Base-by-base conservation (phyloP, 2,888 invertebrate genomes). In the Hyalella azteca region DNA sequence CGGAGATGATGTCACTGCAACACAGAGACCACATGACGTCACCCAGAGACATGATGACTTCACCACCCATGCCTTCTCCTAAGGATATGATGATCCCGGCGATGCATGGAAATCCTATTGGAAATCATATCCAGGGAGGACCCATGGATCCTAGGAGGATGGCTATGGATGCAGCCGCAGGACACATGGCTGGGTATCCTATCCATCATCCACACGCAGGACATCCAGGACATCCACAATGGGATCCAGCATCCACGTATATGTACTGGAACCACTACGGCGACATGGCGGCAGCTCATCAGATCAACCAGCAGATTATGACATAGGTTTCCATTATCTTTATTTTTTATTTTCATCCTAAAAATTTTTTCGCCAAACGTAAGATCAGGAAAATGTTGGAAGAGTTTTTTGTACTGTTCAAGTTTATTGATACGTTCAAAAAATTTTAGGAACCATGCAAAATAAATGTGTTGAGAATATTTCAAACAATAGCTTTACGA, bases 241-340 rank as follows among this genome's bases (percentile, higher is more conserved):
- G 81, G 81, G 81, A 81, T 32, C 81, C 81, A 13, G 80, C 82
- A 77, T 77, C 79, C 50, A 80, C 81, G 73, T 79, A 81, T 73
- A 73, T 78, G 50, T 83, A 83, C 78, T 83, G 83, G 83, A 82
- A 80, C 77, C 83, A 81, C 78, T 83, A 83, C 50, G 83, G 83
- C 19, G 83, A 83, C 41, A 79, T 83, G 81, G 81, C 83, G 36
- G 83, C 83, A 41, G 83, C 81, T 50, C 83, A 83, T 59, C 83
- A 83, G 80, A 83, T 83, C 79, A 83, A 81, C 76, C 83, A 83
- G 50, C 83, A 83, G 78, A 83, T 83, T 60, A 83, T 83, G 83
- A 83, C 83, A 41, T 83, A n/a, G n/a, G n/a, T n/a, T n/a, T n/a
- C n/a, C n/a, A n/a, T n/a, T n/a, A n/a, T n/a, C n/a, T n/a, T n/a